Percentiles rank a stretch among this genome's conserved stretches.
Evolutionary conservation across 1,140 invertebrate species (phyloP).

Genomic region (Drosophila saltans): DNA sequence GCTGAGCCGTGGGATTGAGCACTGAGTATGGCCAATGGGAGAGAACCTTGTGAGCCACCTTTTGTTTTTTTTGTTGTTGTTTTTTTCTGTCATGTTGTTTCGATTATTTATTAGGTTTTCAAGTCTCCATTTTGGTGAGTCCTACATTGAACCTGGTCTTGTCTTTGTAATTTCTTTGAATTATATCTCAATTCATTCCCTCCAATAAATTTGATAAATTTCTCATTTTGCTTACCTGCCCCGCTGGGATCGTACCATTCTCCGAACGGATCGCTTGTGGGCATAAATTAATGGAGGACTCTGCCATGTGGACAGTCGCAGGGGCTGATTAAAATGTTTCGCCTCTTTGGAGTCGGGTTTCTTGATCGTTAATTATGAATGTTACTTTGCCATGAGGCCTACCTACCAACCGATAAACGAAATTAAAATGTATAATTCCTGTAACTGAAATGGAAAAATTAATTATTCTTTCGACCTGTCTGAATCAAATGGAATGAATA

Average conservation of each 20-base stretch:
- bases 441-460: conserved; percentile 63
- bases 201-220: conserved; percentile 77
- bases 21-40: conserved; percentile 47
- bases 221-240: conserved; percentile 72
- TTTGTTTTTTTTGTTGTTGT: conserved; percentile 45
- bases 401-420: conserved; percentile 24
- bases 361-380: conserved; percentile 68
- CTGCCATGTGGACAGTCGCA: conserved; percentile 33
- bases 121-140: conserved; percentile 69
- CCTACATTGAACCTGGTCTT: not conserved
- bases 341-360: conserved; percentile 47
- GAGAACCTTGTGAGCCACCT: conserved; percentile 26
- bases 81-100: conserved; percentile 18
- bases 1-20: conserved; percentile 9
- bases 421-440: conserved; percentile 69
- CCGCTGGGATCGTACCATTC: conserved; percentile 48
- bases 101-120: conserved; percentile 70
- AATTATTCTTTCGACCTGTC: conserved; percentile 55
- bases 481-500: conserved; percentile 33
- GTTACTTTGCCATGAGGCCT: conserved; percentile 25
- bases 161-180: conserved; percentile 75
- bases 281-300: conserved; percentile 67
- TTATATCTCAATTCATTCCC: conserved; percentile 78
- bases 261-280: conserved; percentile 36
- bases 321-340: conserved; percentile 72